phyloP scores from a whole-genome alignment of 2,797 vertebrate genomes.

The Fratercula arctica region DNA sequence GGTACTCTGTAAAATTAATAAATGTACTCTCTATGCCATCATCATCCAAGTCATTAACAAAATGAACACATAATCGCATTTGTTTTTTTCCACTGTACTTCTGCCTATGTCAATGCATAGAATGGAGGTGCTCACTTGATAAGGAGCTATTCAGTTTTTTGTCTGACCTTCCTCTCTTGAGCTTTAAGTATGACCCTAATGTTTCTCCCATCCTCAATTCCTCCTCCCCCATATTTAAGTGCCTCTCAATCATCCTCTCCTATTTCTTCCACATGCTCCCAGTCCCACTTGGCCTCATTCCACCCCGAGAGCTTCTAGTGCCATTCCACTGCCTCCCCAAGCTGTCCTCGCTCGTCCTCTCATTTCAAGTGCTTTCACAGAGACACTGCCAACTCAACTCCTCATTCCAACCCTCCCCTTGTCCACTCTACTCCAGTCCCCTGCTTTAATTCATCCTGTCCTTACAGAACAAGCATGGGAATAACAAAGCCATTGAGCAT shows the following conservation, averaged over 20 bases:
- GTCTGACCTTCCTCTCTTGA: background rate
- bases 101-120: background rate
- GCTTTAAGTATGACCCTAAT: background rate
- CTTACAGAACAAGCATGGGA: rapidly evolving
- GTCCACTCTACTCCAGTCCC: background rate
- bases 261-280: background rate
- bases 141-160: background rate
- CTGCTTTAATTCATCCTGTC: background rate
- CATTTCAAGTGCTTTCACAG: background rate
- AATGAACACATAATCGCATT: background rate
- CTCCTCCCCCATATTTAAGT: background rate
- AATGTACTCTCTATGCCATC: background rate
- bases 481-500: rapidly evolving
- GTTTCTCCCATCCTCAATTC: background rate
- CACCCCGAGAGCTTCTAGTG: background rate
- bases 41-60: background rate
- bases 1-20: background rate
- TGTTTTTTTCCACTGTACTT: background rate
- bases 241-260: background rate
- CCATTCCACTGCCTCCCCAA: background rate
- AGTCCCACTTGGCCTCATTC: background rate
- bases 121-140: background rate
- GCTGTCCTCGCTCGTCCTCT: background rate
- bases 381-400: background rate
- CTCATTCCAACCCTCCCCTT: background rate